phyloP scores from a whole-genome alignment of 2,888 invertebrate species.

The Nephrotoma flavescens region DNA sequence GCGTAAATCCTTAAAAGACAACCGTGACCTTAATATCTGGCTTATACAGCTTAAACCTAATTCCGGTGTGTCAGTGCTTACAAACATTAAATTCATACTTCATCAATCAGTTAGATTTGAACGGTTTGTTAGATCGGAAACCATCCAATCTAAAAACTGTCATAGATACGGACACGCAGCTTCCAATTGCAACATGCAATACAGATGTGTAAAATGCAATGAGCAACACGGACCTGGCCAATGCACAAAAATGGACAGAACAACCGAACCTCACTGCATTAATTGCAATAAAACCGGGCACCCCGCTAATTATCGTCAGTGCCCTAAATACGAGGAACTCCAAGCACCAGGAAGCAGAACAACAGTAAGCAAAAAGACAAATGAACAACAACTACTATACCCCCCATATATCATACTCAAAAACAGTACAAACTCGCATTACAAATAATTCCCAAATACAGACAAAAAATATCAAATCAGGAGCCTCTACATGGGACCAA shows the following conservation, averaged over 20 bases:
- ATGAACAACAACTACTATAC: neutral
- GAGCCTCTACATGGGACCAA: neutral
- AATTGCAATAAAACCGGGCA: neutral
- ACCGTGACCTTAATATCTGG: neutral
- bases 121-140: neutral
- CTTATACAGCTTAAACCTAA: neutral
- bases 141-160: neutral
- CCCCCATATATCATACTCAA: neutral
- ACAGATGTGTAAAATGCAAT: neutral
- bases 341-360: neutral
- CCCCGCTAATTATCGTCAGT: neutral
- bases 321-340: neutral
- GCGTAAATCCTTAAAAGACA: neutral
- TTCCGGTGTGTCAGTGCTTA: neutral
- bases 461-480: neutral
- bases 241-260: neutral
- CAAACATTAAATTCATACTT: neutral
- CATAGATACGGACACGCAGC: neutral
- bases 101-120: neutral
- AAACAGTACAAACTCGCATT: neutral
- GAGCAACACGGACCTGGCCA: neutral
- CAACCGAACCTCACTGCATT: neutral
- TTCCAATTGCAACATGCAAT: neutral
- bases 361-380: neutral
- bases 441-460: neutral